A percentile compares a stretch with the other conserved stretches of the same genome.
Evolutionary conservation across 2,797 vertebrate genomes (phyloP).

Genomic region (Fistularia tabacaria): DNA sequence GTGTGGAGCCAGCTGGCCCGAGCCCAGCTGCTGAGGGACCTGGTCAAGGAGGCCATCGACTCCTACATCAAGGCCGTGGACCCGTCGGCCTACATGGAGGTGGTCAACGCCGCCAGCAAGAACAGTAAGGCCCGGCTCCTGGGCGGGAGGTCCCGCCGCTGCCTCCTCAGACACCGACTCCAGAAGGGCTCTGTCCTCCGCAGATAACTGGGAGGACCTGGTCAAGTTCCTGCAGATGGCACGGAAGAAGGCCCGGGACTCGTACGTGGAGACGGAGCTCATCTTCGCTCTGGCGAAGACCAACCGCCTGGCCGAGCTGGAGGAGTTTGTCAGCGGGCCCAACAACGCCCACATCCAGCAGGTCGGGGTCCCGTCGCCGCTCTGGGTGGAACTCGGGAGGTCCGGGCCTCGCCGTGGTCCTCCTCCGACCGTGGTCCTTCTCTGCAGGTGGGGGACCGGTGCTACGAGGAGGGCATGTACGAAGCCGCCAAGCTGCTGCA

Average conservation of each 20-base stretch:
- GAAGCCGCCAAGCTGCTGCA: constrained; percentile 90
- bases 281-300: constrained; percentile 94
- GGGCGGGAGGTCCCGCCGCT: too few species aligned
- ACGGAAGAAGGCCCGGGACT: constrained; percentile 86
- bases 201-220: constrained; percentile 90
- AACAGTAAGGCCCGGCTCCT: constrained; percentile 69
- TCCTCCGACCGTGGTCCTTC: not conserved
- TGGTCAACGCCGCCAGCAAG: constrained; percentile 84
- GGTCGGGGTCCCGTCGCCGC: constrained; percentile 48
- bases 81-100: constrained; percentile 86
- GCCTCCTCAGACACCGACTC: too few species aligned
- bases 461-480: constrained; percentile 90
- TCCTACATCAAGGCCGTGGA: constrained; percentile 87
- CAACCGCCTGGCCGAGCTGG: constrained; percentile 87
- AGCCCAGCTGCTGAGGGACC: constrained; percentile 84
- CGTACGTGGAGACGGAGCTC: constrained; percentile 89
- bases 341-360: constrained; percentile 91
- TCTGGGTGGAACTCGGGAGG: not conserved
- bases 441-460: constrained; percentile 73
- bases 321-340: constrained; percentile 85
- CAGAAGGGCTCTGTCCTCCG: constrained; percentile 1
- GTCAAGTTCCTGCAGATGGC: constrained; percentile 95
- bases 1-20: constrained; percentile 88
- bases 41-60: constrained; percentile 90
- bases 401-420: not conserved